Evolutionary conservation across 2,113 vertebrate species (phyloP).

Genomic region (Notiomystis cincta): DNA sequence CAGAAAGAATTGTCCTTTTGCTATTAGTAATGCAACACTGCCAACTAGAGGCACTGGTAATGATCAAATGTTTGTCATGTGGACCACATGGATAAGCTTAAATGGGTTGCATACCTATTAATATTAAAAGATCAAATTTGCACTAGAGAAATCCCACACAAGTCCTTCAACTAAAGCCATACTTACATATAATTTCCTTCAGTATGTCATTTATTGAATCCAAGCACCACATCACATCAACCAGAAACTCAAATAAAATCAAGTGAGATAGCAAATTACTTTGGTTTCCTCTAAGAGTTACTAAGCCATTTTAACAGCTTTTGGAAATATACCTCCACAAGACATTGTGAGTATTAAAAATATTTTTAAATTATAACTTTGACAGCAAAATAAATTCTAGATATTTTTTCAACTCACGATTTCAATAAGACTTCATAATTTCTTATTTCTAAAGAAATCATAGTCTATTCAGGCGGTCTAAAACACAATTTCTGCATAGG

Average conservation of each 20-base stretch:
- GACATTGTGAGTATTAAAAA: background rate
- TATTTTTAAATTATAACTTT: rapidly evolving
- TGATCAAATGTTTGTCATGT: background rate
- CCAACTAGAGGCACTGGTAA: constrained; percentile 30
- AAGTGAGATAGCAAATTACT: background rate
- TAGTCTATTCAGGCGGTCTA: background rate
- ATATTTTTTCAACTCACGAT: background rate
- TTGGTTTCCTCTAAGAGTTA: background rate
- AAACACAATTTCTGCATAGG: background rate
- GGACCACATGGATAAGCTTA: background rate
- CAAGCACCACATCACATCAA: background rate
- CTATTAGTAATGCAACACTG: constrained; percentile 45
- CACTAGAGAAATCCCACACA: background rate
- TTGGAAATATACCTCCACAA: background rate
- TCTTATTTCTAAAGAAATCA: background rate
- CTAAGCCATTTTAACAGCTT: background rate
- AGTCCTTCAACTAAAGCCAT: background rate
- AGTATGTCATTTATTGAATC: background rate
- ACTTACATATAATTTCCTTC: background rate
- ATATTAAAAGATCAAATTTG: background rate
- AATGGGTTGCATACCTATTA: background rate
- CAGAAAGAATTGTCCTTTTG: background rate
- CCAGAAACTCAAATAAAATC: background rate
- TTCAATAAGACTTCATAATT: background rate
- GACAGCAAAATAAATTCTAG: background rate